Conservation (phyloP, 2,888 invertebrate species). For the Brachylomia viminalis region DNA sequence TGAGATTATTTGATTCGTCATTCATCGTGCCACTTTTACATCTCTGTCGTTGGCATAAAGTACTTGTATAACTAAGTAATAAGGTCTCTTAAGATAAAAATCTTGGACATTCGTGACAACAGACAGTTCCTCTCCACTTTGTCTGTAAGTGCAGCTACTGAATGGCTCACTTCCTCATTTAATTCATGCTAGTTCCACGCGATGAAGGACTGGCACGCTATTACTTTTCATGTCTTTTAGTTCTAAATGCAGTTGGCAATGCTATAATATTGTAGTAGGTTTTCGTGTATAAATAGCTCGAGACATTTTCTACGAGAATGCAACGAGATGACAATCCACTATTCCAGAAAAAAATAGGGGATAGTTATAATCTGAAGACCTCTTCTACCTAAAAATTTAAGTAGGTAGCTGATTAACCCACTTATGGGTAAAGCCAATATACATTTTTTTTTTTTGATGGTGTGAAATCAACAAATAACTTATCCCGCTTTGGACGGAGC, state of each 20-base stretch:
- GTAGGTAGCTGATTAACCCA: background rate
- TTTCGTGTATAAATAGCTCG: background rate
- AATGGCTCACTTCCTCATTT: slow-evolving; percentile 22
- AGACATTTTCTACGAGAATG: too few relatives aligned
- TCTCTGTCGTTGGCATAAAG: background rate
- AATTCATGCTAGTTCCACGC: slow-evolving; percentile 20
- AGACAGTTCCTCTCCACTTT: slow-evolving; percentile 16
- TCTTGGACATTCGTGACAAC: slow-evolving; percentile 27
- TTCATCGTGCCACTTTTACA: too few relatives aligned
- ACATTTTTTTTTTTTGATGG: too few relatives aligned
- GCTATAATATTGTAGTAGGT: background rate
- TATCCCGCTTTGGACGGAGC: too few relatives aligned
- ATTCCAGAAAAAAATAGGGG: background rate
- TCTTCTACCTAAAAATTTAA: background rate
- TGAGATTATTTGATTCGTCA: too few relatives aligned
- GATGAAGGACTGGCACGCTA: slow-evolving; percentile 13
- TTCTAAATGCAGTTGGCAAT: background rate
- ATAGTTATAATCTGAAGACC: background rate
- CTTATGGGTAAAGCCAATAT: background rate
- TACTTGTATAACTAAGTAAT: background rate
- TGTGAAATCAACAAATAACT: too few relatives aligned
- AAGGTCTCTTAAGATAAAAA: slow-evolving; percentile 1
- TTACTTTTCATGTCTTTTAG: slow-evolving; percentile 9
- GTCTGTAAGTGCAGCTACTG: slow-evolving; percentile 21
- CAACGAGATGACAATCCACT: background rate